Evolutionary conservation across 2,888 invertebrate species (phyloP).

Genomic region (Apotomis turbidana): DNA sequence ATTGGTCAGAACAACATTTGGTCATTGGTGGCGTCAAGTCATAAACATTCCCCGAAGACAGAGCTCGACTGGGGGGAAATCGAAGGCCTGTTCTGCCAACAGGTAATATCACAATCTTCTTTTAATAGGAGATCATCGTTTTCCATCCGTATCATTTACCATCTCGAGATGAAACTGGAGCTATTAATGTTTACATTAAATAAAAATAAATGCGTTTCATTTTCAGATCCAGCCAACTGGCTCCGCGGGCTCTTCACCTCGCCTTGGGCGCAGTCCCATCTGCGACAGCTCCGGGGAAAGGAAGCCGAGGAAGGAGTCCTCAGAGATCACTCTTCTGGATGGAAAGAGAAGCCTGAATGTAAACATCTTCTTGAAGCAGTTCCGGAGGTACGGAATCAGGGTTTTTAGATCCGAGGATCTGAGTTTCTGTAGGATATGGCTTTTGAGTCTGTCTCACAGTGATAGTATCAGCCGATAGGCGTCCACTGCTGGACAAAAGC

Average conservation of each 20-base stretch:
- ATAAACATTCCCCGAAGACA: slow-evolving; percentile 92
- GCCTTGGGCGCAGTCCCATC: slow-evolving; percentile 72
- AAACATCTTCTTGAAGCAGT: slow-evolving; percentile 99
- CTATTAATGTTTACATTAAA: too few relatives aligned
- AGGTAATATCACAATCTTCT: slow-evolving; percentile 80
- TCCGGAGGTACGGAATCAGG: slow-evolving; percentile 87
- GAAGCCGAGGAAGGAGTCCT: slow-evolving; percentile 90
- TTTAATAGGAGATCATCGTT: too few relatives aligned
- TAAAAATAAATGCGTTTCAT: too few relatives aligned
- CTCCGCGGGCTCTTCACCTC: slow-evolving; percentile 78
- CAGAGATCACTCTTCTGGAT: slow-evolving; percentile 95
- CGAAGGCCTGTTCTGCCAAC: slow-evolving; percentile 97
- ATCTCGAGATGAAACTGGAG: background rate
- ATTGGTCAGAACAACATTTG: slow-evolving; percentile 96
- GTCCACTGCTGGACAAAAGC: too few relatives aligned
- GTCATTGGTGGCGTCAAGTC: slow-evolving; percentile 93
- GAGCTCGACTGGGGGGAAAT: slow-evolving; percentile 97
- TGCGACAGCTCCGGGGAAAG: slow-evolving; percentile 82
- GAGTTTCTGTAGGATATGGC: too few relatives aligned
- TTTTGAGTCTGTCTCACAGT: too few relatives aligned
- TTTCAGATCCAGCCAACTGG: slow-evolving; percentile 74
- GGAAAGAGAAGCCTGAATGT: slow-evolving; percentile 97
- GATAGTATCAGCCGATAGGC: too few relatives aligned
- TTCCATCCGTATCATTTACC: background rate
- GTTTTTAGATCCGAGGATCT: background rate